Conservation (phyloP, 2,797 vertebrate genomes). For the Notolabrus celidotus region DNA sequence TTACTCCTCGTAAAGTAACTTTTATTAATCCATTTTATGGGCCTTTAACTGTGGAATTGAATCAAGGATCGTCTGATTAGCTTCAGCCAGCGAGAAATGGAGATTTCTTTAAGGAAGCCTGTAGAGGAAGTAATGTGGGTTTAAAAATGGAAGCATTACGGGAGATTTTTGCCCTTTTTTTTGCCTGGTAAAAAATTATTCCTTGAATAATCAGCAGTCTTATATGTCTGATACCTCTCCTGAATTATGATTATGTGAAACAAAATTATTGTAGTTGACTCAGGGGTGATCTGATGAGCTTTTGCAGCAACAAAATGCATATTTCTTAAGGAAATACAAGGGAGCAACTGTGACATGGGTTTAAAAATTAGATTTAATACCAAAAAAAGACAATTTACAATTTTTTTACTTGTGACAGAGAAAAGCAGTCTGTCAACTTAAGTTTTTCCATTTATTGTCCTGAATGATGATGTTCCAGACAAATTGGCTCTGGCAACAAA, state of each 20-base stretch:
- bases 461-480: not conserved
- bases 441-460: not conserved
- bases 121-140: not conserved
- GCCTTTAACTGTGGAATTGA: slow-evolving; percentile 44
- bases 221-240: slow-evolving; percentile 2
- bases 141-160: slow-evolving; percentile 17
- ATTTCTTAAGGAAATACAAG: not conserved
- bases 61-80: slow-evolving; percentile 40
- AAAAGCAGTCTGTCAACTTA: not conserved
- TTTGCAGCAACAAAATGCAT: not conserved
- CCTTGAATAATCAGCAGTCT: not conserved
- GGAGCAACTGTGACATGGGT: not conserved
- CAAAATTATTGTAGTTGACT: slow-evolving; percentile 4
- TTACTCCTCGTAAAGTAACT: slow-evolving; percentile 37
- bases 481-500: not conserved
- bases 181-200: not conserved
- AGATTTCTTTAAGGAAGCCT: not conserved
- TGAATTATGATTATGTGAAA: slow-evolving; percentile 20
- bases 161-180: slow-evolving; percentile 6
- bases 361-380: not conserved
- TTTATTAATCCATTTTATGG: slow-evolving; percentile 48
- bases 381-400: not conserved
- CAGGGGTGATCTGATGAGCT: not conserved
- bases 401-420: not conserved
- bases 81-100: not conserved